Evolutionary conservation across 2,113 vertebrate genomes (phyloP), one percentile per base, ranked within the genome.

Genomic region (Xerus inauris): DNA sequence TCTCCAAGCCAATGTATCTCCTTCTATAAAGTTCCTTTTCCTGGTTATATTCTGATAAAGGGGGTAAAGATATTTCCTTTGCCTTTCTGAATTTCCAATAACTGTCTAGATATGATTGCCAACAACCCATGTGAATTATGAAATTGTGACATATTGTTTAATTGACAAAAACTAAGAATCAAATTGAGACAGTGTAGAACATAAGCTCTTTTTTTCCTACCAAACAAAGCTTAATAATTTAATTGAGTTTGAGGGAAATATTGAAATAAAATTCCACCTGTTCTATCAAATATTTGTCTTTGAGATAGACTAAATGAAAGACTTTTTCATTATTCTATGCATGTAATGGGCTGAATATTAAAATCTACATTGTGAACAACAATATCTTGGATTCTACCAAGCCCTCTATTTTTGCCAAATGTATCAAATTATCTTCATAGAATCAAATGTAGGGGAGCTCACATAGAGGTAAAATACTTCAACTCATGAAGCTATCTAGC

Each of bases 221-320:
- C 82, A 92, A 95, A 62, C 84, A 72, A 54, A 81, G 24, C 9
- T 62, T 80, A 42, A 47, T 80, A 42, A 42, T 17, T 82, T 92
- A 40, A 88, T n/a, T 89, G 87, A 35, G 26, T 59, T 57, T 17
- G 75, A 54, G 19, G 2, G 7, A 75, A 54, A 26, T 32, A 69
- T 8, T 51, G 40, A 90, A 10, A 67, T 69, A 83, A 69, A 85
- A 62, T 75, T 54, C 24, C 54, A 79, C 91, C 54, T 80, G 6
- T n/a, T 62, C 10, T 38, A 54, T 69, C 93, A 84, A 87, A n/a
- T 93, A 84, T 75, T 97, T 84, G 47, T 87, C 62, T 6, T 80
- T n/a, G 32, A 35, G 19, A 69, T 62, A 86, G 32, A 57, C 69
- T 84, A 45, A 72, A 73, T 0, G 65, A 26, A 17, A 35, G 4